phyloP scores from a whole-genome alignment of 2,113 vertebrate species.

The Ceyx margarethae region DNA sequence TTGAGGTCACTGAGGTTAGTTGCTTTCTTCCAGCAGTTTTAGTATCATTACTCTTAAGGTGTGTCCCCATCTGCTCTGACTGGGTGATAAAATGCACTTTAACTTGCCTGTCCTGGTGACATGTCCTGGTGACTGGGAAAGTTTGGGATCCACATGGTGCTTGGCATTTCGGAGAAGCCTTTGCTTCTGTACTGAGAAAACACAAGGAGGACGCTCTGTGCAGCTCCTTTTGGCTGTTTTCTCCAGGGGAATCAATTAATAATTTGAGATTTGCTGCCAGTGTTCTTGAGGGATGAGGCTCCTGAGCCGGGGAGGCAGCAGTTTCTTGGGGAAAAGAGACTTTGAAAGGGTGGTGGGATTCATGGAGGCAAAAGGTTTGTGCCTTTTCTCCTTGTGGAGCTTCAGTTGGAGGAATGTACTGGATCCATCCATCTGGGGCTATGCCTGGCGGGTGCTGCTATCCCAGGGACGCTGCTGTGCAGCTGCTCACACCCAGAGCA shows the following conservation, averaged over 20 bases:
- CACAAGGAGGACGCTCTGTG: rapidly evolving
- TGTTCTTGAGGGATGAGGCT: background rate
- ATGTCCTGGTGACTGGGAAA: background rate
- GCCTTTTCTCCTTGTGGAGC: background rate
- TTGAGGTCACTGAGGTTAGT: background rate
- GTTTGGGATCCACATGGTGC: background rate
- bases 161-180: background rate
- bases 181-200: background rate
- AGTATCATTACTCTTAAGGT: background rate
- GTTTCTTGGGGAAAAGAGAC: background rate
- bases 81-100: slow-evolving; percentile 12
- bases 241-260: background rate
- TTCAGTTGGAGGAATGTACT: background rate
- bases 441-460: background rate
- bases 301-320: background rate
- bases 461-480: rapidly evolving
- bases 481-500: rapidly evolving
- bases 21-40: background rate
- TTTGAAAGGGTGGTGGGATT: background rate
- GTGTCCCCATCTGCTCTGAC: background rate
- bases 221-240: background rate
- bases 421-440: background rate
- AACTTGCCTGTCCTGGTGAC: background rate
- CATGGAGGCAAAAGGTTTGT: background rate
- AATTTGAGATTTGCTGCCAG: background rate